These are phyloP conservation scores for Silurus lanzhouensis DNA, from an alignment of 2,797 vertebrate species.

Conservation along the genomic window DNA sequence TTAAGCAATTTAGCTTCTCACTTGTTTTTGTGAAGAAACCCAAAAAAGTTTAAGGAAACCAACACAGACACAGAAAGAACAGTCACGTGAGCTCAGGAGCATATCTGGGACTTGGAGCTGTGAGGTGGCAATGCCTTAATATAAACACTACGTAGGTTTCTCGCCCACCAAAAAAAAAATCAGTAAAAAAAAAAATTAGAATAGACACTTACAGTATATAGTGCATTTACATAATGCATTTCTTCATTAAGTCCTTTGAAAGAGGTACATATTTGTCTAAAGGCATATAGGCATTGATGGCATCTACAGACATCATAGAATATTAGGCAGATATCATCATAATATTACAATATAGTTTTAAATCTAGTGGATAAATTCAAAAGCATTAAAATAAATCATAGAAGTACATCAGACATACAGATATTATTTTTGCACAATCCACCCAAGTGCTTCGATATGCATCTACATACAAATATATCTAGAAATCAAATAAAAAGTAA, in stretches of 20 bases:
- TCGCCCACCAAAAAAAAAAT: background rate
- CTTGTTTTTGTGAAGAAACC: background rate
- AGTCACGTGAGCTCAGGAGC: background rate
- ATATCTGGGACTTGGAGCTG: background rate
- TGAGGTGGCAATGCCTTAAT: background rate
- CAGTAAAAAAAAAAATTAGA: too few relatives aligned
- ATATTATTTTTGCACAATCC: background rate
- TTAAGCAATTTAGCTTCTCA: background rate
- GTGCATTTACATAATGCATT: conserved; percentile 1
- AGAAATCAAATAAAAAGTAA: background rate
- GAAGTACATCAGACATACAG: background rate
- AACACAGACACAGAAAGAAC: background rate
- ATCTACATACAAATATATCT: background rate
- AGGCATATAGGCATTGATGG: conserved; percentile 29
- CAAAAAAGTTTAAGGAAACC: background rate
- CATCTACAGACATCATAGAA: conserved; percentile 11
- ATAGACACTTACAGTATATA: background rate
- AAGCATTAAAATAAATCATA: background rate
- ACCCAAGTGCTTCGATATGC: background rate
- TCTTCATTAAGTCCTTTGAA: conserved; percentile 19
- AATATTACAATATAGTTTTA: background rate
- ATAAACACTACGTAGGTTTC: background rate
- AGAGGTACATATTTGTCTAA: conserved; percentile 29
- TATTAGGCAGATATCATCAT: conserved; percentile 2
- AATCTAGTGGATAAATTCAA: background rate